phyloP scores from a whole-genome alignment of 2,113 vertebrate genomes.

The Caretta caretta region DNA sequence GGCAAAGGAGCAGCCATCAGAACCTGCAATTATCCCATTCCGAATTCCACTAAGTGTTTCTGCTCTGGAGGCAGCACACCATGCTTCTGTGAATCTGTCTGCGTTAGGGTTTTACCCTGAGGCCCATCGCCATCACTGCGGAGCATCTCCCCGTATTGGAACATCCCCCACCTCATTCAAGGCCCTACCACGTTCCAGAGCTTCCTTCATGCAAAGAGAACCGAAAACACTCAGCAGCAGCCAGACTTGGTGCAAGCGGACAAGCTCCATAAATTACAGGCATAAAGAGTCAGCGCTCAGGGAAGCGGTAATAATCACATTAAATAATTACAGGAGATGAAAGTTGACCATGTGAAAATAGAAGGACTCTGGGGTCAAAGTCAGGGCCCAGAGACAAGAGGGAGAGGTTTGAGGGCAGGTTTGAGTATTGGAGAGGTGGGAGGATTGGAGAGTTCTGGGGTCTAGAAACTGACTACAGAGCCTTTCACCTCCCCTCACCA shows the following conservation, averaged over 20 bases:
- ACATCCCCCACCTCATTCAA: neutral
- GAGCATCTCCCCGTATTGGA: neutral
- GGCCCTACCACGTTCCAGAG: neutral
- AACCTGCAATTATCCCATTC: neutral
- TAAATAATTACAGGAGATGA: neutral
- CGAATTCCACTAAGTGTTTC: neutral
- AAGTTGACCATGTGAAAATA: conserved; percentile 29
- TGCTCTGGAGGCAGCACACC: neutral
- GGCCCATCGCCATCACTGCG: neutral
- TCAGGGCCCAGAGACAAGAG: neutral
- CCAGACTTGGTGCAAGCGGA: neutral
- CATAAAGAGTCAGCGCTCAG: neutral
- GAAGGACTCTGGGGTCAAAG: neutral
- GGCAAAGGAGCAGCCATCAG: neutral
- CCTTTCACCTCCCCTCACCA: neutral
- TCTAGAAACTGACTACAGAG: neutral
- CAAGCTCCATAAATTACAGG: neutral
- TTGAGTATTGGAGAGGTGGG: neutral
- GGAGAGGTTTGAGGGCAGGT: neutral
- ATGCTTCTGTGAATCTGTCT: neutral
- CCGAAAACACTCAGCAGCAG: neutral
- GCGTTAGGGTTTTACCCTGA: neutral
- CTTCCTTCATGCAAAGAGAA: fast-evolving
- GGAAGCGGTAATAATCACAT: neutral
- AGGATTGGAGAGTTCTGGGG: neutral